Conservation (phyloP, 2,888 invertebrate genomes). For the Macaria notata region DNA sequence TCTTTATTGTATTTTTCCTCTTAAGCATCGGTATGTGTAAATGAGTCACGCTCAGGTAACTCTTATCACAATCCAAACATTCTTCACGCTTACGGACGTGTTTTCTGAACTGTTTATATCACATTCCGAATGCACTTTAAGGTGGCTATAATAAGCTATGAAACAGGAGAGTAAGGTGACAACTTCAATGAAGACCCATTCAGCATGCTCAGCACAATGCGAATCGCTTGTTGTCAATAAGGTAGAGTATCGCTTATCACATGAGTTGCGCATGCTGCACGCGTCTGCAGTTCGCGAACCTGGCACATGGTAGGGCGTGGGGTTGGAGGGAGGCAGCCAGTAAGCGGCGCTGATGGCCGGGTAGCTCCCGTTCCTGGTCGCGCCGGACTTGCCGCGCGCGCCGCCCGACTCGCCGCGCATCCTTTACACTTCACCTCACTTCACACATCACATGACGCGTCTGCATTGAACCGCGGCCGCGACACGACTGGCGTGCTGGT, state of each 20-base stretch:
- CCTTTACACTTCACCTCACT: conserved; percentile 65
- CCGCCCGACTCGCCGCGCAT: conserved; percentile 79
- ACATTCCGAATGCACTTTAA: not conserved
- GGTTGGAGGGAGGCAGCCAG: conserved; percentile 91
- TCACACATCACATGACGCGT: conserved; percentile 69
- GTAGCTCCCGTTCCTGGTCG: conserved; percentile 78
- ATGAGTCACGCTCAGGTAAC: conserved; percentile 23
- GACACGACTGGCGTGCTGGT: conserved; percentile 59
- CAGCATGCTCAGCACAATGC: conserved; percentile 20
- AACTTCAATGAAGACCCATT: conserved; percentile 14
- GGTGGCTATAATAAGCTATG: not conserved
- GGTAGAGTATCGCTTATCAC: conserved; percentile 28
- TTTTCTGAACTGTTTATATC: conserved; percentile 1
- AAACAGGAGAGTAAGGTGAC: not conserved
- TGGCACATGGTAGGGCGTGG: conserved; percentile 92
- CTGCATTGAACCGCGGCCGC: conserved; percentile 72
- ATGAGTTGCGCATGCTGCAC: conserved; percentile 22
- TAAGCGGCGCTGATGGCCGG: conserved; percentile 92
- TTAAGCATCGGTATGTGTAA: not conserved
- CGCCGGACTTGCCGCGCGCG: conserved; percentile 64
- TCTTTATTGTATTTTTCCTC: conserved; percentile 8
- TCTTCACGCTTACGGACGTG: conserved; percentile 6
- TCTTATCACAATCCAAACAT: conserved; percentile 26
- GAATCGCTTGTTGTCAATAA: conserved; percentile 17
- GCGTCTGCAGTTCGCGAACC: conserved; percentile 76